These are phyloP conservation scores for Porites divaricata DNA, from an alignment of 92 coral and sea anemone species.

Conservation along the genomic window DNA sequence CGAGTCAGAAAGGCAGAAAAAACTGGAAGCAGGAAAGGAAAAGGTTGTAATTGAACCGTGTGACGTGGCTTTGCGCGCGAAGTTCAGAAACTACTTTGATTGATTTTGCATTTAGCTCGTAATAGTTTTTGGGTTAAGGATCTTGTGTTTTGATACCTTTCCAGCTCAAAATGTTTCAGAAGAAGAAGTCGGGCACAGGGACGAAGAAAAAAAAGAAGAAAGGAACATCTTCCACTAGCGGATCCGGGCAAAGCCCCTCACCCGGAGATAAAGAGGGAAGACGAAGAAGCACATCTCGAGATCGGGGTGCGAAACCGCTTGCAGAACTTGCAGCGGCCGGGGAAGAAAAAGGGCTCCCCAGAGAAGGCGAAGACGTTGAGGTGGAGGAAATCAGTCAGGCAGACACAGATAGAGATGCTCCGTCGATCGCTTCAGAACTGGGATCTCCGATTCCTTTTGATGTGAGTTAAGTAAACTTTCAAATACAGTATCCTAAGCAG, in stretches of 20 bases:
- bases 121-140: not conserved
- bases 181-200: slow-evolving; percentile 81
- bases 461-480: slow-evolving; percentile 52
- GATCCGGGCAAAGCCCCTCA: slow-evolving; percentile 50
- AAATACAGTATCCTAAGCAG: not conserved
- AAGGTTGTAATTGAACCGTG: slow-evolving; percentile 69
- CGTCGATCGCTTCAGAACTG: slow-evolving; percentile 90
- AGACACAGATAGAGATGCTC: slow-evolving; percentile 94
- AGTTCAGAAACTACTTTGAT: slow-evolving; percentile 37
- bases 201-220: slow-evolving; percentile 76
- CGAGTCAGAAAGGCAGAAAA: slow-evolving; percentile 96
- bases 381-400: slow-evolving; percentile 84
- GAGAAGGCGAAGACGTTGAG: slow-evolving; percentile 62
- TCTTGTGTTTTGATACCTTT: not conserved
- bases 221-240: slow-evolving; percentile 48
- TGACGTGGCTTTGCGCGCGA: slow-evolving; percentile 87
- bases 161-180: slow-evolving; percentile 81
- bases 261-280: slow-evolving; percentile 35
- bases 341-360: slow-evolving; percentile 49
- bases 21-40: slow-evolving; percentile 97
- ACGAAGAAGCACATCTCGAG: slow-evolving; percentile 40
- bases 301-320: slow-evolving; percentile 33
- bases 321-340: slow-evolving; percentile 51
- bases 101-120: slow-evolving; percentile 16
- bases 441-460: slow-evolving; percentile 90